Percentiles rank a stretch among this genome's conserved stretches.
phyloP scores from a whole-genome alignment of 2,888 invertebrate species.

The Augiades crinisus region DNA sequence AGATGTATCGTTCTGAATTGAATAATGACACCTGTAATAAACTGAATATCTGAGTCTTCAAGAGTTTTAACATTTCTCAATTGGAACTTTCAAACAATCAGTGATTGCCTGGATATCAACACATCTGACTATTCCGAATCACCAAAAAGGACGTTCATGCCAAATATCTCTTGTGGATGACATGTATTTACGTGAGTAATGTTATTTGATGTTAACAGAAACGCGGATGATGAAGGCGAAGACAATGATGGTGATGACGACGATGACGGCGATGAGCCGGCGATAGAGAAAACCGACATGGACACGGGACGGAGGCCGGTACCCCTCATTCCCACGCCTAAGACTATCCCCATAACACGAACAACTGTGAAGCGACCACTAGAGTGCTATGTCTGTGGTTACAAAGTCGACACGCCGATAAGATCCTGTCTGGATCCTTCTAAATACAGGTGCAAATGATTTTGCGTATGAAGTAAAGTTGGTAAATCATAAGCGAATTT shows the following conservation, averaged over 20 bases:
- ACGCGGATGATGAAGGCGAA: slow-evolving; percentile 31
- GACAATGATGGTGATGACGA: slow-evolving; percentile 55
- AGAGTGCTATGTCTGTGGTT: slow-evolving; percentile 70
- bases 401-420: slow-evolving; percentile 56
- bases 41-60: no score
- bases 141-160: no score
- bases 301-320: slow-evolving; percentile 34
- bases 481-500: no score
- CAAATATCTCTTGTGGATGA: no score
- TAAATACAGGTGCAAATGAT: slow-evolving; percentile 70
- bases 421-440: slow-evolving; percentile 66
- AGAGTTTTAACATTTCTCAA: no score
- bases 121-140: no score
- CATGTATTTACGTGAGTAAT: no score
- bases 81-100: no score
- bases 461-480: no score
- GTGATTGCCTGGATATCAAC: no score
- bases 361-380: slow-evolving; percentile 54
- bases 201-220: not conserved
- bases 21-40: no score
- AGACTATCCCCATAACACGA: slow-evolving; percentile 41
- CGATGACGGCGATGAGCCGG: slow-evolving; percentile 49
- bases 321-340: slow-evolving; percentile 35
- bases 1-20: no score
- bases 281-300: slow-evolving; percentile 40